Base-by-base conservation (phyloP, 2,888 invertebrate species). In the Hermodice carunculata region DNA sequence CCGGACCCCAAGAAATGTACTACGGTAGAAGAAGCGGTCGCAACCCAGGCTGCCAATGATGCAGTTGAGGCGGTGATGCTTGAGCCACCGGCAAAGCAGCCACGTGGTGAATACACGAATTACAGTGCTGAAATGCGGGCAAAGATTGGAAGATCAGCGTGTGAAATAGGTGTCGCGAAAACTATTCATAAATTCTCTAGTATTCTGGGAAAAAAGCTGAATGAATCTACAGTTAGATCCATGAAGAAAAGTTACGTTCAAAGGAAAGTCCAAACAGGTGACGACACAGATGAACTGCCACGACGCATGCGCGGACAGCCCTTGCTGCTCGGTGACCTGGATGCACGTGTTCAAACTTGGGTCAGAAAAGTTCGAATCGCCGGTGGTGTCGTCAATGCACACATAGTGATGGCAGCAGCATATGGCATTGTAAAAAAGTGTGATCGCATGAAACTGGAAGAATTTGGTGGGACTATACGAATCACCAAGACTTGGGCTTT, bases 331-430 rank as follows among this genome's bases (percentile, higher is more conserved):
- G 46, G 52, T 19, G 60, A 64, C 28, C 59, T 51, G 19, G 64
- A 64, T 52, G 28, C 14, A 22, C 32, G 52, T 46, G 52, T 64
- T 11, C 37, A 37, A 43, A 53, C 51, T 28, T 59, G 53, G 40
- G 37, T 61, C 32, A 52, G 49, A 22, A 43, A 59, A 19, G 22
- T 65, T 5, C 28, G 65, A 60, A 22, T 22, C 5, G 53, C 40
- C 22, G 65, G 65, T 24, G 53, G 44, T 1, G 29, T 52, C 19
- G 53, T 65, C 22, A 54, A 53, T 17, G 53, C 52, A 8, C 49
- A 49, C 32, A 65, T 65, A 31, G 65, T 65, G 3, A 60, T 65
- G 32, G 53, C 40, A 1, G 37, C 44, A 17, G 65, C 65, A 1
- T 28, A 31, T 17, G 65, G 60, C 14, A 56, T 63, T 46, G 32